These are phyloP conservation scores for Ptychochromis oligacanthus DNA, from an alignment of 2,113 vertebrate species.

Conservation along the genomic window DNA sequence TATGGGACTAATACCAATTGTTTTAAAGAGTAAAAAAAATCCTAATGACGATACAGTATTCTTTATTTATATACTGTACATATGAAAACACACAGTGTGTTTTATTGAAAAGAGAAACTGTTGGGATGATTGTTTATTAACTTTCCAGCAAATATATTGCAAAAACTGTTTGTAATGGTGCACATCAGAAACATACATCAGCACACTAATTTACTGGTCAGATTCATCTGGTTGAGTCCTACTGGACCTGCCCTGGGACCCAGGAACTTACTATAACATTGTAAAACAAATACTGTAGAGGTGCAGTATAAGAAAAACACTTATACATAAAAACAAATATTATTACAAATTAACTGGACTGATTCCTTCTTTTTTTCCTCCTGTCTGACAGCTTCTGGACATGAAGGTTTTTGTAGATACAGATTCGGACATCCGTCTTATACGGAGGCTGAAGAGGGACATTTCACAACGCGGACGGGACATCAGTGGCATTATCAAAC, in stretches of 20 bases:
- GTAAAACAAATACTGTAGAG: neutral
- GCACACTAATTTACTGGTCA: no score
- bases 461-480: slow-evolving; percentile 86
- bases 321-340: neutral
- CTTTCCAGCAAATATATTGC: no score
- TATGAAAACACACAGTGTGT: no score
- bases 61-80: neutral
- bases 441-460: slow-evolving; percentile 89
- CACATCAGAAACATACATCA: no score
- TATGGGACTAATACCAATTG: neutral
- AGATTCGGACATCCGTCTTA: slow-evolving; percentile 90
- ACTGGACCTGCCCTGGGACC: no score
- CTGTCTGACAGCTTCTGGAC: slow-evolving; percentile 83
- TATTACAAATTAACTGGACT: neutral
- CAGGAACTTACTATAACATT: neutral
- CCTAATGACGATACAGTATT: neutral
- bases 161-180: no score
- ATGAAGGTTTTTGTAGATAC: slow-evolving; percentile 96
- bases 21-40: neutral
- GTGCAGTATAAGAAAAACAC: neutral
- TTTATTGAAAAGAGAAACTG: no score
- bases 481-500: slow-evolving; percentile 88
- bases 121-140: no score
- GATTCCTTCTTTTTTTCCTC: neutral
- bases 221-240: no score